Evolutionary conservation across 2,797 vertebrate genomes (phyloP).

Genomic region (Neopelma chrysocephalum): DNA sequence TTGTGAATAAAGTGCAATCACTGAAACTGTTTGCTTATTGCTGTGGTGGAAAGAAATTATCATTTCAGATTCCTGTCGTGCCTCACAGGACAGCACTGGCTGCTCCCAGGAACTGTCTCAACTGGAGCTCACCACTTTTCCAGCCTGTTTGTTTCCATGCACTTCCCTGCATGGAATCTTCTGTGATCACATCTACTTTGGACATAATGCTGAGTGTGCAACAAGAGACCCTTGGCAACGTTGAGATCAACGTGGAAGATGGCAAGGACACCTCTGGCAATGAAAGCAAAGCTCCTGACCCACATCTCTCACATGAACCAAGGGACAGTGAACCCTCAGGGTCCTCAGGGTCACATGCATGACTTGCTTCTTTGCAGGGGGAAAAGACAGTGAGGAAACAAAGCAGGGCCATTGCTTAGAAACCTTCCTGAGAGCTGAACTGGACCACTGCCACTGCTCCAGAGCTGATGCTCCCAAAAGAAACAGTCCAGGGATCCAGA

Average conservation of each 20-base stretch:
- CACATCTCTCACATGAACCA: not conserved
- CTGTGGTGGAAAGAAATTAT: not conserved
- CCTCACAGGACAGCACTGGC: not conserved
- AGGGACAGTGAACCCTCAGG: not conserved
- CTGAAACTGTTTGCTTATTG: constrained; percentile 19
- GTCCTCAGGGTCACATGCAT: not conserved
- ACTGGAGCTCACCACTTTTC: not conserved
- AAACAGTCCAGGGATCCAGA: not conserved
- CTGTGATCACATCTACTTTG: not conserved
- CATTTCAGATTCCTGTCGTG: not conserved
- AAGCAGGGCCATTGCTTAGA: not conserved
- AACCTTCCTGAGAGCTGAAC: not conserved
- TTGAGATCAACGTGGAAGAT: accelerated
- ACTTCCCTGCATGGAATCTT: not conserved
- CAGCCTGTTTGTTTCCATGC: not conserved
- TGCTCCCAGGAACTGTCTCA: not conserved
- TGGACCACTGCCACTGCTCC: not conserved
- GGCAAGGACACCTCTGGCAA: not conserved
- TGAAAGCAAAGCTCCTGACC: not conserved
- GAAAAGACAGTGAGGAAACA: not conserved
- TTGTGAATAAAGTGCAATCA: constrained; percentile 16
- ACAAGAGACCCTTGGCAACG: not conserved
- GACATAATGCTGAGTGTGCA: not conserved
- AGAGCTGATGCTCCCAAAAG: not conserved
- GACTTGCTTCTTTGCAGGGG: not conserved